Evolutionary conservation across 1,140 invertebrate species (phyloP), one percentile per base, ranked within the genome.

Genomic region (Drosophila serrata): DNA sequence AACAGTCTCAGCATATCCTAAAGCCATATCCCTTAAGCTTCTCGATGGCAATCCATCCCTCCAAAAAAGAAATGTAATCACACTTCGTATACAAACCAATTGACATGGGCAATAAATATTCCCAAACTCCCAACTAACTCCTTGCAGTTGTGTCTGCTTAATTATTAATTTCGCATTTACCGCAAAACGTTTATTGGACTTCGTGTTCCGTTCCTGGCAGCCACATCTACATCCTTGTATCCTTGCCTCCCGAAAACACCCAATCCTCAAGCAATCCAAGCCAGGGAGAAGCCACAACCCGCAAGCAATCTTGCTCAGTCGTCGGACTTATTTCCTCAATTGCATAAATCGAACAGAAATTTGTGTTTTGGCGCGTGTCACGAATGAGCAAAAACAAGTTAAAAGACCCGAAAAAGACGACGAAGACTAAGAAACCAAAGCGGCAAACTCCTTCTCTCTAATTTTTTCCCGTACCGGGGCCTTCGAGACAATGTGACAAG

Each of bases 91-190:
- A 61, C 37, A 59, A 63, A 65, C 53, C 58, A 75, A 64, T 80
- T 77, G 80, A 70, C 84, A 84, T 46, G 60, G 77, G 65, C 79
- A 63, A 82, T 82, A 70, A 79, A 63, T 79, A 72, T 64, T 43
- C 57, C 53, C 33, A 31, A 45, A 57, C 67, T 62, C 43, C 33
- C 27, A 39, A 57, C 55, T 33, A 39, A 57, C 55, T 33, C 62
- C 40, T 65, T 42, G 55, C 56, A 65, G 42, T 65, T 37, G 45
- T 45, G 43, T 60, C 85, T 90, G 63, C 73, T 90, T 90, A 90
- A 90, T 90, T 90, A 90, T 90, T 90, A 90, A 90, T 90, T 90
- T 90, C 60, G 86, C 78, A 90, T 90, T 88, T 88, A 79, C 85
- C 85, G 73, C 81, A 90, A 88, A 88, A 81, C 85, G 85, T 79